A percentile compares a stretch with the other conserved stretches of the same genome.
Evolutionary conservation across 2,797 vertebrate species (phyloP).

Genomic region (Tapirus indicus): DNA sequence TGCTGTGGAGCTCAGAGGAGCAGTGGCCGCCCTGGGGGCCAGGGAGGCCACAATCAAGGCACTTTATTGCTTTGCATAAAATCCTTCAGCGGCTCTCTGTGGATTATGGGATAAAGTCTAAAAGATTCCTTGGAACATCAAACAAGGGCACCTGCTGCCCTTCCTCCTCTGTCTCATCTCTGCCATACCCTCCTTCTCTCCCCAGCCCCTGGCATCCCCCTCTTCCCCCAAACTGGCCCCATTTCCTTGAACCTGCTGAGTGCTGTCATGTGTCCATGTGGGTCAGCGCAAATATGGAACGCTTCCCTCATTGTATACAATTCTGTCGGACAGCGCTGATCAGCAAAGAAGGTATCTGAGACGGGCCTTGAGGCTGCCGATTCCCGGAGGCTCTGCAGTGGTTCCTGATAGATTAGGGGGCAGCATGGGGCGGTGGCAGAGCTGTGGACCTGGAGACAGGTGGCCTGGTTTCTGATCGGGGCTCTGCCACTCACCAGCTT

Average conservation of each 20-base stretch:
- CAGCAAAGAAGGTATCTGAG: not conserved
- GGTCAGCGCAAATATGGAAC: not conserved
- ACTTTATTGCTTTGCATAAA: not conserved
- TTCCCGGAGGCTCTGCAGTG: not conserved
- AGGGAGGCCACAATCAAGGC: not conserved
- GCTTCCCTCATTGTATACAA: accelerated
- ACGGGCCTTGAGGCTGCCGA: not conserved
- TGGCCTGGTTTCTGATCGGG: not conserved
- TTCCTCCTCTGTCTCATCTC: not conserved
- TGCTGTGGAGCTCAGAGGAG: not conserved
- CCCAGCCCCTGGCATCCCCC: not conserved
- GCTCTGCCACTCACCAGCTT: not conserved
- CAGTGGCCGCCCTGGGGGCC: not conserved
- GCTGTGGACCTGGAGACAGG: not conserved
- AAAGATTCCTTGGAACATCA: not conserved
- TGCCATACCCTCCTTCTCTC: not conserved
- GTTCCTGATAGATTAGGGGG: not conserved
- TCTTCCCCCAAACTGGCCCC: not conserved
- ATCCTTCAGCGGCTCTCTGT: not conserved
- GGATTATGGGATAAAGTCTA: not conserved
- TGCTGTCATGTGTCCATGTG: not conserved
- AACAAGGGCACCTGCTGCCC: no score
- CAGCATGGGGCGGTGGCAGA: not conserved
- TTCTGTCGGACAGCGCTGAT: not conserved
- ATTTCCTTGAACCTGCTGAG: not conserved